Conservation (phyloP, 2,797 vertebrate species). For the Gadopsis marmoratus region DNA sequence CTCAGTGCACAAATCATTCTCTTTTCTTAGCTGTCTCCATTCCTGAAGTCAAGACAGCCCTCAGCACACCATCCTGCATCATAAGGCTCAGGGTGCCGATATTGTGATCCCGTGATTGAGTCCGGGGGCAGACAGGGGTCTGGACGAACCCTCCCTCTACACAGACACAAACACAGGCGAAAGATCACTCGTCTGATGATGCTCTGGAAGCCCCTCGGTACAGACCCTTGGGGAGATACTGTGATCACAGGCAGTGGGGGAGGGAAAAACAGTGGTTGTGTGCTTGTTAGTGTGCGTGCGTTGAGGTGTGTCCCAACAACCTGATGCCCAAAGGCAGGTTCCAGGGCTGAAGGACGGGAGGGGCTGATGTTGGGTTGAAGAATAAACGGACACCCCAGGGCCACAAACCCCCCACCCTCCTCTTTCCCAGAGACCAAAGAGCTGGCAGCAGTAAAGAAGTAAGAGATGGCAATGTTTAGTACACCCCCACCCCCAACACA, state of each 20-base stretch:
- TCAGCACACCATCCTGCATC: slow-evolving; percentile 36
- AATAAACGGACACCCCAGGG: slow-evolving; percentile 62
- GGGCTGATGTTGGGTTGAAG: slow-evolving; percentile 55
- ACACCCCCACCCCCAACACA: slow-evolving; percentile 6
- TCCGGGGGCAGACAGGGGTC: slow-evolving; percentile 25
- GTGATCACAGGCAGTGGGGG: slow-evolving; percentile 59
- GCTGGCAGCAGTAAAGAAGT: slow-evolving; percentile 57
- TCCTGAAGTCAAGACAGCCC: slow-evolving; percentile 31
- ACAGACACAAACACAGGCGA: slow-evolving; percentile 38
- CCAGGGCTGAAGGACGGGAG: slow-evolving; percentile 42
- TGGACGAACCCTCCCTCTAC: slow-evolving; percentile 29
- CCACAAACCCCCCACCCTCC: slow-evolving; percentile 32
- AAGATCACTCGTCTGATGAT: slow-evolving; percentile 54
- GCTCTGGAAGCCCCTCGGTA: slow-evolving; percentile 58
- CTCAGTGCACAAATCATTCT: background rate
- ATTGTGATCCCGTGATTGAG: slow-evolving; percentile 67
- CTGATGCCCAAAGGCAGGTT: slow-evolving; percentile 68
- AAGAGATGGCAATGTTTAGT: slow-evolving; percentile 64
- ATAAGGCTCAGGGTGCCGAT: slow-evolving; percentile 52
- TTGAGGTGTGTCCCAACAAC: slow-evolving; percentile 65
- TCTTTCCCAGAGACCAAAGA: slow-evolving; percentile 55
- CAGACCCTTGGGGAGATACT: slow-evolving; percentile 61
- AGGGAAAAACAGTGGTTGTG: slow-evolving; percentile 33
- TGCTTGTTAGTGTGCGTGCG: slow-evolving; percentile 27
- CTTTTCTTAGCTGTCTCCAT: slow-evolving; percentile 12